A percentile compares a stretch with the other conserved stretches of the same genome.
phyloP scores from a whole-genome alignment of 2,888 invertebrate species.

The Eupithecia vulgata region DNA sequence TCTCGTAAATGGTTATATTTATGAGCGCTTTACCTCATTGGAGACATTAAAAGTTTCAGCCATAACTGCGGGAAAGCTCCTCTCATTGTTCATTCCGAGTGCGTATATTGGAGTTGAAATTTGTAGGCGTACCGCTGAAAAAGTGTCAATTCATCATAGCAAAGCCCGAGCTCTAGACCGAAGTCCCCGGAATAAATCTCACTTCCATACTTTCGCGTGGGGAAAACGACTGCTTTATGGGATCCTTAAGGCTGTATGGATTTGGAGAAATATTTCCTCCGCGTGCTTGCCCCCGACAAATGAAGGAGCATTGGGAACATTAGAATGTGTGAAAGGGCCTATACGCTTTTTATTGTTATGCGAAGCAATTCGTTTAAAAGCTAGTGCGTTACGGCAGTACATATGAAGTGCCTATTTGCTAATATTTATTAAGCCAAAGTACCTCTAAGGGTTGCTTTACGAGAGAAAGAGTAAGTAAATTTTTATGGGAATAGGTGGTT shows the following conservation, averaged over 20 bases:
- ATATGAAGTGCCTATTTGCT: conserved; percentile 79
- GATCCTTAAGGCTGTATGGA: conserved; percentile 85
- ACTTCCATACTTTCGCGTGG: conserved; percentile 83
- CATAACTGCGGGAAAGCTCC: conserved; percentile 73
- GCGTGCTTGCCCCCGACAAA: conserved; percentile 82
- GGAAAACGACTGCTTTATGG: conserved; percentile 84
- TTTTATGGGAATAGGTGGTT: conserved; percentile 55
- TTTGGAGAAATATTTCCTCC: conserved; percentile 84
- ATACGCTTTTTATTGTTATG: conserved; percentile 82
- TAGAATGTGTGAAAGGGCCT: conserved; percentile 82
- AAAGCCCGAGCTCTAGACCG: conserved; percentile 80
- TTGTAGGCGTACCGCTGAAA: conserved; percentile 79
- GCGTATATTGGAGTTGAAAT: conserved; percentile 82
- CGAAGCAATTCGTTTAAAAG: conserved; percentile 83
- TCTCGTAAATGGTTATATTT: conserved; percentile 75
- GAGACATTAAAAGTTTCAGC: conserved; percentile 81
- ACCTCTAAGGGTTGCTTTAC: conserved; percentile 57
- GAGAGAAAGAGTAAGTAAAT: conserved; percentile 63
- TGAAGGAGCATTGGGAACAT: conserved; percentile 81
- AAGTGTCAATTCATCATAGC: conserved; percentile 84
- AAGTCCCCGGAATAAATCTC: conserved; percentile 83
- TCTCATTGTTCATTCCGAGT: conserved; percentile 81
- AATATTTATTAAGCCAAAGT: conserved; percentile 76
- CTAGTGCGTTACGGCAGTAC: conserved; percentile 76
- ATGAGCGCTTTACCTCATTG: conserved; percentile 77